Base-by-base conservation (phyloP, 2,888 invertebrate genomes). In the Drosophila algonquin region DNA sequence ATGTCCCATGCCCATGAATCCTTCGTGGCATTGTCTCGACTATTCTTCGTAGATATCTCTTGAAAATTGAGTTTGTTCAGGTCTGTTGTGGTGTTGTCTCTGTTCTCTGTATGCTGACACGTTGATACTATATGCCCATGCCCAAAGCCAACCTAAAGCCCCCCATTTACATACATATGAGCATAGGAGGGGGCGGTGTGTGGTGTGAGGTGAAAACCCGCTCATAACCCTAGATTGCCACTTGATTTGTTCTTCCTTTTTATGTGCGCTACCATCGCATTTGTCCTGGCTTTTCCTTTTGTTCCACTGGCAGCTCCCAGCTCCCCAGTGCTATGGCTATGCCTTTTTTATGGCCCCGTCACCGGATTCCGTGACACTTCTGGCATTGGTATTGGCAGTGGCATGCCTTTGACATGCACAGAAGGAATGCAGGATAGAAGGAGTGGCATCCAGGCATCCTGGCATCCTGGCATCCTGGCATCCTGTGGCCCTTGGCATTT, bases 141-240 rank as follows among this genome's bases (percentile, higher is more conserved):
- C 32, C 24, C 21, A 53, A 62, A 75, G 81, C 79, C 79, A 79
- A 54, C 70, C 78, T 58, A 76, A 73, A 82, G 76, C 82, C 73
- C 73, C 72, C 71, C 40, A 75, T 78, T 82, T 78, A 78, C 85
- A 85, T 82, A 79, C 69, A 52, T 68, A 68, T 54, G 65, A 61
- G 63, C 53, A 68, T 46, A 35, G 51, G 24, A 50, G 70, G 50
- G 53, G 21, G 16, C 50, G 16, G 27, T 45, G 55, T 56, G 51
- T 67, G 67, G 53, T 52, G 55, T 67, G 67, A 48, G 53, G 65
- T 12, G 57, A 45, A 9, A 52, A 45, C 59, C 58, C 74, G 75
- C 79, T 84, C 79, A 79, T 81, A 81, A 79, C 69, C 75, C 72
- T 67, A 81, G 82, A 81, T 84, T 82, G 85, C 60, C 74, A 73